Percentiles rank a stretch among this genome's conserved stretches.
Conservation (phyloP, 2,113 vertebrate genomes). For the Antigone vipio region DNA sequence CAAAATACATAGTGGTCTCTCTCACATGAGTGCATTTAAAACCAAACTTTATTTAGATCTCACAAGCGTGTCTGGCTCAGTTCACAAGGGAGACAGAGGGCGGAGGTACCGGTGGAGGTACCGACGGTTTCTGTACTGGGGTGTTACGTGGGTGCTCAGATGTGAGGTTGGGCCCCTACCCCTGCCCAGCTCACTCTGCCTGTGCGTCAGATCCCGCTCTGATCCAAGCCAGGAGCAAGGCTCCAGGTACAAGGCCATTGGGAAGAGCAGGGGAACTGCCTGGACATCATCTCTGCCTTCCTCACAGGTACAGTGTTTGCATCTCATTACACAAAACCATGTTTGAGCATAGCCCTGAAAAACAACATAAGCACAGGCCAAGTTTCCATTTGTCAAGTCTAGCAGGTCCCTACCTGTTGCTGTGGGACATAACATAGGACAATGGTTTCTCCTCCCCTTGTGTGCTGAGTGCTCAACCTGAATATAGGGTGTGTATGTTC, state of each 20-base stretch:
- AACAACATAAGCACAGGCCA: background rate
- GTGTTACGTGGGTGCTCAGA: background rate
- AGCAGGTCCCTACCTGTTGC: background rate
- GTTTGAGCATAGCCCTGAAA: background rate
- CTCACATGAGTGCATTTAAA: background rate
- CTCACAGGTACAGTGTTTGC: background rate
- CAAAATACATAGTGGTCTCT: background rate
- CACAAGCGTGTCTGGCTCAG: background rate
- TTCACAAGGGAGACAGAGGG: background rate
- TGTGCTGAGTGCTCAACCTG: background rate
- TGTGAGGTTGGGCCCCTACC: background rate
- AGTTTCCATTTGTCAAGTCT: background rate
- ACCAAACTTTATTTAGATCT: background rate
- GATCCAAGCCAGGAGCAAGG: background rate
- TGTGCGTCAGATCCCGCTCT: fast-evolving
- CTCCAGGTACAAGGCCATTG: background rate
- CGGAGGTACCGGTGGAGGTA: background rate
- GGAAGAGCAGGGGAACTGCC: background rate
- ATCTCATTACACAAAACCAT: background rate
- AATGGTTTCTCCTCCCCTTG: background rate
- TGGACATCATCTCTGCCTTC: background rate
- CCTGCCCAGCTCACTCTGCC: background rate
- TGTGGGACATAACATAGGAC: background rate
- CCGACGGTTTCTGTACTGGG: background rate
- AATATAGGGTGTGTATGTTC: background rate